These are phyloP conservation scores for Ranitomeya variabilis DNA, from an alignment of 2,113 vertebrate species.

Conservation along the genomic window DNA sequence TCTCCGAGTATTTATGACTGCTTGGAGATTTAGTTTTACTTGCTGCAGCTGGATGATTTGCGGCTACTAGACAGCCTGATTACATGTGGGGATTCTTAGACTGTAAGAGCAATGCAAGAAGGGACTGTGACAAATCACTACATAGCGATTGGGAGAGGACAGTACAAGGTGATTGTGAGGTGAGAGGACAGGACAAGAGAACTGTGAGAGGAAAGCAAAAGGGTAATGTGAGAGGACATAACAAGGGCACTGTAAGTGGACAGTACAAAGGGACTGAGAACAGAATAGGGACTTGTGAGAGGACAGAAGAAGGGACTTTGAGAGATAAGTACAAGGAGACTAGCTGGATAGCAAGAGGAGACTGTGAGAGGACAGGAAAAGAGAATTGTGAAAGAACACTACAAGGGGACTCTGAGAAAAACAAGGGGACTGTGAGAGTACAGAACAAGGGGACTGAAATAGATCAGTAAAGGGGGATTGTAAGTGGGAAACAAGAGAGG, in stretches of 20 bases:
- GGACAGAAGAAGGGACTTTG: neutral
- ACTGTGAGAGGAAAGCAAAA: too few species aligned
- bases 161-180: too few species aligned
- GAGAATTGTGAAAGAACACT: neutral
- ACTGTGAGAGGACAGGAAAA: neutral
- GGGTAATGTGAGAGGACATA: too few species aligned
- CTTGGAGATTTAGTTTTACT: too few species aligned
- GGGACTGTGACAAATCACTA: too few species aligned
- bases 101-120: too few species aligned
- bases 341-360: neutral
- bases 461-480: neutral
- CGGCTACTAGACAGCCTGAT: too few species aligned
- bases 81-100: too few species aligned
- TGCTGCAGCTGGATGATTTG: too few species aligned
- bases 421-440: neutral
- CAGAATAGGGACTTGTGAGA: neutral
- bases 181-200: too few species aligned
- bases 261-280: neutral
- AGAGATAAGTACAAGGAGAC: neutral
- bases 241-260: neutral
- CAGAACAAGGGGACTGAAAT: neutral
- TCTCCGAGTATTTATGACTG: too few species aligned
- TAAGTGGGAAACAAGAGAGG: neutral
- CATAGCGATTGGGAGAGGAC: too few species aligned
- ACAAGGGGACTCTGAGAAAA: neutral